Conservation (phyloP, 2,888 invertebrate genomes). For the Drosophila testacea region DNA sequence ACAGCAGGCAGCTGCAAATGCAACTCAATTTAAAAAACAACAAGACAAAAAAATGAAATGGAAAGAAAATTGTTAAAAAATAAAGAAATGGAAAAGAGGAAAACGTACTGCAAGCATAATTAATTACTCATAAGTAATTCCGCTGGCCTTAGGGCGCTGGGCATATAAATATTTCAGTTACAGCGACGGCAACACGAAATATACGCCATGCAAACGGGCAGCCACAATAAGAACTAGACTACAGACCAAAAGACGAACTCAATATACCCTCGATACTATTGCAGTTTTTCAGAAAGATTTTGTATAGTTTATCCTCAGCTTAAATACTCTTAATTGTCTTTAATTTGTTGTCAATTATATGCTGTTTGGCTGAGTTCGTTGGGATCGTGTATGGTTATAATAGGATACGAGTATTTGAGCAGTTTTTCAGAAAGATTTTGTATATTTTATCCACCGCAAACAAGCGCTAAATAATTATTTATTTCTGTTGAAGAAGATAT, state of each 20-base stretch:
- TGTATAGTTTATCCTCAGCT: background rate
- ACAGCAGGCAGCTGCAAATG: constrained; percentile 43
- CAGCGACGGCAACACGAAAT: constrained; percentile 43
- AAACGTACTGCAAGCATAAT: constrained; percentile 68
- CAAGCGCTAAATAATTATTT: background rate
- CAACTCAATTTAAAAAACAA: constrained; percentile 47
- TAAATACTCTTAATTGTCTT: background rate
- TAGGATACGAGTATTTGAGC: background rate
- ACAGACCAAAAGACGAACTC: background rate
- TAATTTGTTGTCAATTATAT: background rate
- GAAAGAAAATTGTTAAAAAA: constrained; percentile 12
- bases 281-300: background rate
- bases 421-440: background rate
- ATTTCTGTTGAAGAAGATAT: background rate
- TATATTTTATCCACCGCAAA: background rate
- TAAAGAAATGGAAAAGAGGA: constrained; percentile 11
- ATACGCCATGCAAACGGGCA: constrained; percentile 23
- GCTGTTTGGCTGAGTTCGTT: background rate
- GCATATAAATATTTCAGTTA: constrained; percentile 69
- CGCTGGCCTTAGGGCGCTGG: constrained; percentile 55
- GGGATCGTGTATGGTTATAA: background rate
- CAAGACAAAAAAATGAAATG: background rate
- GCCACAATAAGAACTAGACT: constrained; percentile 3
- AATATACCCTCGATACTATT: background rate
- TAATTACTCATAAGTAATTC: constrained; percentile 78